phyloP scores from a whole-genome alignment of 2,888 invertebrate genomes.

The Eupeodes luniger region DNA sequence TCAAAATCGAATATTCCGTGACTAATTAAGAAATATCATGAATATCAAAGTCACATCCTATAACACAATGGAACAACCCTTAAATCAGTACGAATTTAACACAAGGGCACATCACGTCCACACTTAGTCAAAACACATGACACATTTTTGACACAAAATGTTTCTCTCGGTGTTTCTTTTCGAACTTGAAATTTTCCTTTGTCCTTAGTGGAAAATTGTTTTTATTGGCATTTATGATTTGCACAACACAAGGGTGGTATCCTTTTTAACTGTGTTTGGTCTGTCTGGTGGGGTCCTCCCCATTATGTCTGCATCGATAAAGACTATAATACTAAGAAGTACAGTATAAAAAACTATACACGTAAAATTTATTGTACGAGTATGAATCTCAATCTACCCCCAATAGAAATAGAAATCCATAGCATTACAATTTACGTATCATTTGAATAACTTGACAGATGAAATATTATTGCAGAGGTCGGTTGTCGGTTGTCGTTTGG shows the following conservation, averaged over 20 bases:
- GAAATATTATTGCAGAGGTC: conserved; percentile 68
- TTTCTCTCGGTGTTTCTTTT: not conserved
- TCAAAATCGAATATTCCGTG: too few species aligned
- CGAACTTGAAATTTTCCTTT: conserved; percentile 24
- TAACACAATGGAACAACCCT: too few species aligned
- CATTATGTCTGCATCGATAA: conserved; percentile 34
- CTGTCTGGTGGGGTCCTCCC: conserved; percentile 16
- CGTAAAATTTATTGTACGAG: not conserved
- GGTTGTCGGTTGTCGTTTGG: not conserved
- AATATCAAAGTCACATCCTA: too few species aligned
- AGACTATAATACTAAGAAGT: conserved; percentile 11
- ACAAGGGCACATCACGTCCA: too few species aligned
- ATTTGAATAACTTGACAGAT: conserved; percentile 73
- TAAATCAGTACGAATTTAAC: too few species aligned
- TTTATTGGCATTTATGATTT: conserved; percentile 73
- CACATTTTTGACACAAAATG: not conserved
- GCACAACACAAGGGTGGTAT: conserved; percentile 28
- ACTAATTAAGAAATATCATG: too few species aligned
- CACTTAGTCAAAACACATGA: not conserved
- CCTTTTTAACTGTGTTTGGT: not conserved
- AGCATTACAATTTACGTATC: conserved; percentile 55
- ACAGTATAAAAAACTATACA: not conserved
- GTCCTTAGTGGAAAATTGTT: conserved; percentile 58
- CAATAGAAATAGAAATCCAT: not conserved
- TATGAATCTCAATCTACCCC: not conserved